phyloP scores from a whole-genome alignment of 1,140 invertebrate genomes.

The Caerostris darwini region DNA sequence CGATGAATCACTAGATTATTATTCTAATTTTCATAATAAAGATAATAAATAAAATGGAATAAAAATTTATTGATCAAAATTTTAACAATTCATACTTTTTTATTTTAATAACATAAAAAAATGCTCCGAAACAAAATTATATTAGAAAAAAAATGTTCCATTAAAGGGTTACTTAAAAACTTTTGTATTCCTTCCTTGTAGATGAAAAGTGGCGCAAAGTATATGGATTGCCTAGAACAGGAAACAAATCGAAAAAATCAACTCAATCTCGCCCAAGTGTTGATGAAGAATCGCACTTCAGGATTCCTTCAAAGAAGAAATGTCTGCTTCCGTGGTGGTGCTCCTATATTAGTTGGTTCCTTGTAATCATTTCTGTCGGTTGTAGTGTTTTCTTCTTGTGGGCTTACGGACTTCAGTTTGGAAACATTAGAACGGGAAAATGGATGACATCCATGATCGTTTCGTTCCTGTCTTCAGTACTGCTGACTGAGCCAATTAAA shows the following conservation, averaged over 20 bases:
- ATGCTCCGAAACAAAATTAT: too few relatives aligned
- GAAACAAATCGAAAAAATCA: background rate
- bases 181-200: background rate
- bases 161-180: background rate
- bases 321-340: slow-evolving; percentile 82
- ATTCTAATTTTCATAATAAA: too few relatives aligned
- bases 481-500: slow-evolving; percentile 83
- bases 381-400: slow-evolving; percentile 81
- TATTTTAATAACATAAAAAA: too few relatives aligned
- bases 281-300: slow-evolving; percentile 21
- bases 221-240: background rate
- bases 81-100: too few relatives aligned
- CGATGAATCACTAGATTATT: too few relatives aligned
- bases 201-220: slow-evolving; percentile 69
- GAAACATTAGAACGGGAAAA: slow-evolving; percentile 82
- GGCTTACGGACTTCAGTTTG: slow-evolving; percentile 82
- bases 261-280: background rate
- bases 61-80: too few relatives aligned
- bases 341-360: slow-evolving; percentile 81
- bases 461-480: slow-evolving; percentile 82
- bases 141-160: too few relatives aligned
- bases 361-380: slow-evolving; percentile 80
- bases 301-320: slow-evolving; percentile 49
- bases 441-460: slow-evolving; percentile 83
- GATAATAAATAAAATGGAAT: too few relatives aligned